phyloP scores from a whole-genome alignment of 2,797 vertebrate genomes.

The Hydrocynus forskahlii region DNA sequence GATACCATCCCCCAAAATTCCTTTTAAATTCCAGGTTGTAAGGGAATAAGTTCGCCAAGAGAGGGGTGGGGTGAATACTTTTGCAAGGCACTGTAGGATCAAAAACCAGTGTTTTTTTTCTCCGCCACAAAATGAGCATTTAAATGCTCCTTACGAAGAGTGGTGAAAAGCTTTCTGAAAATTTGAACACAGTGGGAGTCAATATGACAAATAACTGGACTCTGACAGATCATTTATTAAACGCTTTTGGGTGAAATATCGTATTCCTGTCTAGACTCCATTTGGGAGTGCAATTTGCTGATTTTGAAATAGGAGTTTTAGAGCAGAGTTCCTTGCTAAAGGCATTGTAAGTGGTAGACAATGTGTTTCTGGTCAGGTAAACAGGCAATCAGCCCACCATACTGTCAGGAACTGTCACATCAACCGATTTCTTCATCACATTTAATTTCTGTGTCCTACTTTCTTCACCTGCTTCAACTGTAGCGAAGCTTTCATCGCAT shows the following conservation, averaged over 20 bases:
- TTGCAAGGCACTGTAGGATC: not conserved
- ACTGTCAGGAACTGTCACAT: not conserved
- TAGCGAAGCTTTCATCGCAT: not conserved
- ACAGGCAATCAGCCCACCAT: not conserved
- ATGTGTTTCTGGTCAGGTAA: not conserved
- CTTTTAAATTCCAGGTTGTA: no score
- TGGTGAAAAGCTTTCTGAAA: conserved; percentile 31
- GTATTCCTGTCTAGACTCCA: conserved; percentile 22
- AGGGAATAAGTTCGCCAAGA: no score
- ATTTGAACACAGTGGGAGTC: conserved; percentile 47
- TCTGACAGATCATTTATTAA: conserved; percentile 46
- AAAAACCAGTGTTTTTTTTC: conserved; percentile 26
- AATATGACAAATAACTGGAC: conserved; percentile 34
- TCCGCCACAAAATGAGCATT: conserved; percentile 8
- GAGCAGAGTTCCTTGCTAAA: not conserved
- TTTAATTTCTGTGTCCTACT: not conserved
- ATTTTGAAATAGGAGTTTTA: not conserved
- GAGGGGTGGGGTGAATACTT: no score
- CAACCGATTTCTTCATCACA: not conserved
- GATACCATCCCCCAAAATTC: no score
- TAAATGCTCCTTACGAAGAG: conserved; percentile 35
- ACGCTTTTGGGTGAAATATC: conserved; percentile 41
- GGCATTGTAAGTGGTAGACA: conserved; percentile 5
- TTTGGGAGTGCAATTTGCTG: conserved; percentile 21
- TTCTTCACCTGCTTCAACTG: not conserved